Base-by-base conservation (phyloP, 2,797 vertebrate species). In the Danionella dracula region DNA sequence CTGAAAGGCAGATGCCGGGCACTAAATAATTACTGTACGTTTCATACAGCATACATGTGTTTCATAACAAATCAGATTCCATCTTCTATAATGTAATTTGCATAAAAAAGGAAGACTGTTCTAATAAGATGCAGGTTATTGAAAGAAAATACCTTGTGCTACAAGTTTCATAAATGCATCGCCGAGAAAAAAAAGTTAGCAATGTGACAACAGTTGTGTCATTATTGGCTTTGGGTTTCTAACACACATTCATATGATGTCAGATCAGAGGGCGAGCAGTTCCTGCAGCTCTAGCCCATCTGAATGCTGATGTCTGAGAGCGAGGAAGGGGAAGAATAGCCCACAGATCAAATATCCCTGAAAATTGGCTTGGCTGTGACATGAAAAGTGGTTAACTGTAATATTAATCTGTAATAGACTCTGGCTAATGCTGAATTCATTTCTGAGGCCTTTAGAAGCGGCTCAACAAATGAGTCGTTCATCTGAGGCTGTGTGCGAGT, bases 41-140 rank as follows among this genome's bases (percentile, higher is more conserved):
- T 93, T 92, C 92, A 91, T 91, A 92, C 91, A 88, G 65, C 90
- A 87, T 91, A 95, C 94, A 95, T 91, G 90, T 96, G 93, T 97
- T 95, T 95, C 93, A 95, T 97, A 95, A 91, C 89, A 92, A 96
- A 96, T 97, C 96, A 91, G 92, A 97, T 97, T 96, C 93, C 87
- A 83, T 90, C 91, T 93, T 69, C 32, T 3, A 9, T 35, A 17
- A 90, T 89, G 90, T 88, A 3, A 91, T 97, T 95, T 95, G 95
- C 93, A 97, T 96, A 92, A 93, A 90, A 95, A 93, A 85, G 81
- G 68, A 41, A 63, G 83, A 84, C 84, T 81, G 88, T 91, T 92
- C 96, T 93, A 91, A 90, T 89, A 58, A 91, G 90, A 88, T 88
- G 94, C n/a, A 57, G 95, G 95, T 97, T 95, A 97, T 92, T 93